These are phyloP conservation scores for Hephaestus fuliginosus DNA, from an alignment of 2,797 vertebrate genomes.

Conservation along the genomic window DNA sequence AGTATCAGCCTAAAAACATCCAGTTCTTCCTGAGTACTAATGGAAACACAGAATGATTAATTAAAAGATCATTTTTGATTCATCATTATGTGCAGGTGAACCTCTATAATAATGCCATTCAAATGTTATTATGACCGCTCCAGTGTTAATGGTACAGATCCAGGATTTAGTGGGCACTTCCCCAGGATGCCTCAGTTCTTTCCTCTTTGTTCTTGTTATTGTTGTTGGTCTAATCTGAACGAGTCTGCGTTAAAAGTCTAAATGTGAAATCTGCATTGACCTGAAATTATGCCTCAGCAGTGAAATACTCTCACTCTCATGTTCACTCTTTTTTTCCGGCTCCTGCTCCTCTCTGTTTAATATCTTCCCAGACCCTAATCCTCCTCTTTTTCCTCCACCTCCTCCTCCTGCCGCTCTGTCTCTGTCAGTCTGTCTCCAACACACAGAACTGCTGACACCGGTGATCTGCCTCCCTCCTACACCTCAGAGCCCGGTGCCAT, in stretches of 20 bases:
- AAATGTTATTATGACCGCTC: conserved; percentile 11
- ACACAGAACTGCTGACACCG: conserved; percentile 60
- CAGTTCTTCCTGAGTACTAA: neutral
- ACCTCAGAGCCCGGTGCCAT: conserved; percentile 52
- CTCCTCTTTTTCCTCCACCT: conserved; percentile 32
- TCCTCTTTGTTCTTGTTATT: neutral
- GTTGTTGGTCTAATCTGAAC: conserved; percentile 6
- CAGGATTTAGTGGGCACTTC: neutral
- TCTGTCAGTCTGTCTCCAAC: conserved; percentile 41
- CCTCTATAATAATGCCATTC: conserved; percentile 12
- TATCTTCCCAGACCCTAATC: conserved; percentile 48
- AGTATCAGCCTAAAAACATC: neutral
- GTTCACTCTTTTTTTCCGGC: conserved; percentile 39
- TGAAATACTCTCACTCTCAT: conserved; percentile 12
- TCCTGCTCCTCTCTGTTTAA: conserved; percentile 58
- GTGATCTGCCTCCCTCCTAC: conserved; percentile 58
- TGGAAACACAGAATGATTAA: conserved; percentile 11
- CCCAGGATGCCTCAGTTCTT: neutral
- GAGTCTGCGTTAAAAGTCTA: neutral
- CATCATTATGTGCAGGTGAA: conserved; percentile 12
- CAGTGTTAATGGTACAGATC: conserved; percentile 26
- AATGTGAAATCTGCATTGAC: conserved; percentile 3
- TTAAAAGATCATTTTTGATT: conserved; percentile 28
- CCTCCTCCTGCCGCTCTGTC: conserved; percentile 34
- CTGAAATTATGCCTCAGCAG: conserved; percentile 8